phyloP scores from a whole-genome alignment of 1,140 invertebrate genomes.

The Callitettix versicolor region DNA sequence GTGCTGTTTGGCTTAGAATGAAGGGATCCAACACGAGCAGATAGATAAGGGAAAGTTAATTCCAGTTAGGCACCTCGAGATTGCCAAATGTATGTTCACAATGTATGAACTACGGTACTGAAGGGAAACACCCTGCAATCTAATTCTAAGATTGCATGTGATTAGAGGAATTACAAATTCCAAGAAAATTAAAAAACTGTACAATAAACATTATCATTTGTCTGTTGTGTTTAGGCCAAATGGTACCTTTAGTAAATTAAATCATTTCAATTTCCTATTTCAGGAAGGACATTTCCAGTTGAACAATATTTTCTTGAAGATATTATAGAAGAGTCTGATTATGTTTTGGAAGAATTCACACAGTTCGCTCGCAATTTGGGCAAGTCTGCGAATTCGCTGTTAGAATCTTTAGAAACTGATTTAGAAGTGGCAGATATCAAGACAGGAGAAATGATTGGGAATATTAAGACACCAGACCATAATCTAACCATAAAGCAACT shows the following conservation, averaged over 20 bases:
- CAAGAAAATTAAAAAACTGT: no score
- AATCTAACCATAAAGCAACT: constrained; percentile 52
- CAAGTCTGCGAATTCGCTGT: constrained; percentile 38
- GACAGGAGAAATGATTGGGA: constrained; percentile 38
- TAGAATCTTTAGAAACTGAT: constrained; percentile 42
- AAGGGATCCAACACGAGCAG: no score
- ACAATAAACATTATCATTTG: constrained; percentile 1
- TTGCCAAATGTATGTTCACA: no score
- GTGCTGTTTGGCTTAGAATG: no score
- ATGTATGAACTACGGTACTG: no score
- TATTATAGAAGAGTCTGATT: constrained; percentile 54
- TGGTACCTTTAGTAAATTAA: neutral
- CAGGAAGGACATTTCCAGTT: constrained; percentile 62
- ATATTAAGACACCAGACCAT: constrained; percentile 52
- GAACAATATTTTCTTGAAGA: constrained; percentile 70
- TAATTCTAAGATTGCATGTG: no score
- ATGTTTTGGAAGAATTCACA: constrained; percentile 59
- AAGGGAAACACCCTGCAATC: no score
- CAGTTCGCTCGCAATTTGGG: constrained; percentile 48
- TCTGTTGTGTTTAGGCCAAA: neutral
- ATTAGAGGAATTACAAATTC: no score
- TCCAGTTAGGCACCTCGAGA: no score
- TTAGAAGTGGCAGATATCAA: constrained; percentile 47
- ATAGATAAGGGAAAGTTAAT: no score
- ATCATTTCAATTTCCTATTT: constrained; percentile 8